Conservation (phyloP, 1,140 invertebrate species). For the Pseudachorutes palmiensis region DNA sequence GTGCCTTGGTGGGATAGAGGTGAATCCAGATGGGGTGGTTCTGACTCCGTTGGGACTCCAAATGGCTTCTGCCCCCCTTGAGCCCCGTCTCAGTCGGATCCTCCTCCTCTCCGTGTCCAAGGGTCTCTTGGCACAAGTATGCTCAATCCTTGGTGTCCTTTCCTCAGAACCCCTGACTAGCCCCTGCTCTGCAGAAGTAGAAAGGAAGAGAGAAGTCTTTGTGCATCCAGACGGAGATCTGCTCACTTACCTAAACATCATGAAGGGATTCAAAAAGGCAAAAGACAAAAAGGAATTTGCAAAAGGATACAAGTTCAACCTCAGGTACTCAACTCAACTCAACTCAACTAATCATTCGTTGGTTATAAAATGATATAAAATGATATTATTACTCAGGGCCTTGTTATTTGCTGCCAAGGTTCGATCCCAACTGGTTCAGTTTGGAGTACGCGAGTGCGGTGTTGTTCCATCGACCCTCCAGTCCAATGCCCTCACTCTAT, state of each 20-base stretch:
- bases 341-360: slow-evolving; percentile 3
- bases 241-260: slow-evolving; percentile 84
- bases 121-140: too few species aligned
- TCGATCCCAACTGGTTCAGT: slow-evolving; percentile 65
- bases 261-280: slow-evolving; percentile 62
- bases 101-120: too few species aligned
- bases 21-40: slow-evolving; percentile 23
- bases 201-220: neutral
- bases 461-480: too few species aligned
- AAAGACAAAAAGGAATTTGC: slow-evolving; percentile 59
- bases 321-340: slow-evolving; percentile 19
- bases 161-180: neutral
- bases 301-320: slow-evolving; percentile 24
- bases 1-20: slow-evolving; percentile 10
- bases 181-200: neutral
- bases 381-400: slow-evolving; percentile 52
- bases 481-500: too few species aligned
- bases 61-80: slow-evolving; percentile 98
- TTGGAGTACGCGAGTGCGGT: slow-evolving; percentile 58
- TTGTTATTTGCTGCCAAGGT: slow-evolving; percentile 72
- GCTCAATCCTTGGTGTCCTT: neutral
- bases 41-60: slow-evolving; percentile 76
- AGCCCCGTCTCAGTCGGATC: too few species aligned
- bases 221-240: slow-evolving; percentile 63
- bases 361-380: slow-evolving; percentile 4